These are phyloP conservation scores for Phengaris alcon DNA, from an alignment of 2,888 invertebrate species.

Conservation along the genomic window DNA sequence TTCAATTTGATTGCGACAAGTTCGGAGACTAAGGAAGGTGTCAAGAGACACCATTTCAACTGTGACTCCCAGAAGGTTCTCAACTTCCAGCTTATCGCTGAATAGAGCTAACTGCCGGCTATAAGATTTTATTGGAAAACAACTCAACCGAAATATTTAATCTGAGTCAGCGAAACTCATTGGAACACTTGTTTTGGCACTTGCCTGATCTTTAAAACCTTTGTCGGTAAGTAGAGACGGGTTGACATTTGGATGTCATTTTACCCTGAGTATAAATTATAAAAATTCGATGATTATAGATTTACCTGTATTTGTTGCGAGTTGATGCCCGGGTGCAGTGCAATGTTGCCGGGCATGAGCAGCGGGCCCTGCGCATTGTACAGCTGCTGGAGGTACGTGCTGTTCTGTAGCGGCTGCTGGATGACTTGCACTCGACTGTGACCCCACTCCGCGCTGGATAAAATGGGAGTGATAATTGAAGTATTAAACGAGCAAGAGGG, in stretches of 20 bases:
- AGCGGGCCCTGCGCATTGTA: constrained; percentile 89
- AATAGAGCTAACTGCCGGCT: not conserved
- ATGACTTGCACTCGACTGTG: constrained; percentile 91
- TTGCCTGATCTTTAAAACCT: too few relatives aligned
- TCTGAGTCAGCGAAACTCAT: too few relatives aligned
- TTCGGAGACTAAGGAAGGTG: not conserved
- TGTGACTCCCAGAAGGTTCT: not conserved
- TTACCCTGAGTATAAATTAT: too few relatives aligned
- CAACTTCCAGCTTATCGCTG: not conserved
- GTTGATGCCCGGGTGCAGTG: constrained; percentile 86
- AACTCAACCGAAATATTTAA: too few relatives aligned
- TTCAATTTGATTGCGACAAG: not conserved
- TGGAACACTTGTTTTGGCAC: too few relatives aligned
- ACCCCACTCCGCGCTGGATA: constrained; percentile 81
- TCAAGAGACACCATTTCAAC: not conserved
- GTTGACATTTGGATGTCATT: too few relatives aligned
- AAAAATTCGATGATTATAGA: too few relatives aligned
- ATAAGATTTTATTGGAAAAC: too few relatives aligned
- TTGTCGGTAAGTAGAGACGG: too few relatives aligned
- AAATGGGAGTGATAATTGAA: not conserved
- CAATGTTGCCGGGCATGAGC: constrained; percentile 88
- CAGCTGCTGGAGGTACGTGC: constrained; percentile 87
- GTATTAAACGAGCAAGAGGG: too few relatives aligned
- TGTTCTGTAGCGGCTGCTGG: constrained; percentile 87
- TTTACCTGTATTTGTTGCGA: constrained; percentile 86